Percentiles rank a stretch among this genome's conserved stretches.
phyloP scores from a whole-genome alignment of 1,140 invertebrate species.

The Archivesica marissinica region DNA sequence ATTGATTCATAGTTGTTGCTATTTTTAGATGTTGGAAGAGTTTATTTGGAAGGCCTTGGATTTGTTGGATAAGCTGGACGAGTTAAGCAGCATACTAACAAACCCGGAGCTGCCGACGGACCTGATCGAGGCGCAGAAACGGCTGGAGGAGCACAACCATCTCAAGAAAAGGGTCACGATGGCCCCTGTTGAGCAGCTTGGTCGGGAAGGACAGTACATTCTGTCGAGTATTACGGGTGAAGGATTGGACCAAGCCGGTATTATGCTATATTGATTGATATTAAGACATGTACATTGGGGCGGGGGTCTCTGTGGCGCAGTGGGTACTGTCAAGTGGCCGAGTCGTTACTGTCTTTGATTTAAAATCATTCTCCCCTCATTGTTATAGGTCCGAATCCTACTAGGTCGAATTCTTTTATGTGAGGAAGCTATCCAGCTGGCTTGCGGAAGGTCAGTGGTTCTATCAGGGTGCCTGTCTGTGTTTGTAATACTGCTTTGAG shows the following conservation, averaged over 20 bases:
- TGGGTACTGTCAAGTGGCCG: too few relatives aligned
- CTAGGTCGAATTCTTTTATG: too few relatives aligned
- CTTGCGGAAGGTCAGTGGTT: too few relatives aligned
- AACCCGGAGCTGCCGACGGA: constrained; percentile 90
- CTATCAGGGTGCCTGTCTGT: too few relatives aligned
- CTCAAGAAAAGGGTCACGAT: constrained; percentile 97
- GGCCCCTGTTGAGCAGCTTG: constrained; percentile 96
- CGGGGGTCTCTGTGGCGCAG: too few relatives aligned
- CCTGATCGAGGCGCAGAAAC: constrained; percentile 93
- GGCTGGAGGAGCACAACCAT: constrained; percentile 96
- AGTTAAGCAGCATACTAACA: constrained; percentile 92
- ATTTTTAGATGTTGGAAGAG: constrained; percentile 94
- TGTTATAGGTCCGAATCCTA: too few relatives aligned
- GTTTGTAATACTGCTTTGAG: too few relatives aligned
- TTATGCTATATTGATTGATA: neutral
- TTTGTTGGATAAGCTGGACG: constrained; percentile 94
- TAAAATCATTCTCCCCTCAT: too few relatives aligned
- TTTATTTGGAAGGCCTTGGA: constrained; percentile 97
- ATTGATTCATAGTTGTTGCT: neutral
- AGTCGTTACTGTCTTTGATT: too few relatives aligned
- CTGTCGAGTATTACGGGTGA: constrained; percentile 79
- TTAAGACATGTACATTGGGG: too few relatives aligned
- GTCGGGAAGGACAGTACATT: constrained; percentile 87
- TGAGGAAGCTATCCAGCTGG: too few relatives aligned
- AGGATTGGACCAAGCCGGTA: constrained; percentile 69